Conservation (phyloP, 2,113 vertebrate species). For the Lamprologus callipterus region DNA sequence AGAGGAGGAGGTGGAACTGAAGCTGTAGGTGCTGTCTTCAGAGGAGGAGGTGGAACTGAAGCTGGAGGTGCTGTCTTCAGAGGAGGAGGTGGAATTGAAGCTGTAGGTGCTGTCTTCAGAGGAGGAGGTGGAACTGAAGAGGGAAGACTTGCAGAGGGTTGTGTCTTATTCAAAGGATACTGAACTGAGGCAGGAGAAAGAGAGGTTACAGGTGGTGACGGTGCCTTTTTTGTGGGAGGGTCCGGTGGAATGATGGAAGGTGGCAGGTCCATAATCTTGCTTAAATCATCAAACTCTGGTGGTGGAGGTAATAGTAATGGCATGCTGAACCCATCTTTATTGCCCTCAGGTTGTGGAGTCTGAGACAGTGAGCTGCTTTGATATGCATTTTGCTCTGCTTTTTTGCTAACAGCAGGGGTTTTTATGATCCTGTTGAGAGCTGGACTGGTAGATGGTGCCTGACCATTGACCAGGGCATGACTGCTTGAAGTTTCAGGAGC, state of each 20-base stretch:
- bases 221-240: slow-evolving; percentile 33
- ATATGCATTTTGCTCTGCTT: not conserved
- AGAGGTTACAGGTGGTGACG: not conserved
- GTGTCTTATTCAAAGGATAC: not conserved
- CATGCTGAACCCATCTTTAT: slow-evolving; percentile 39
- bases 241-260: slow-evolving; percentile 32
- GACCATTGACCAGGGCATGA: not conserved
- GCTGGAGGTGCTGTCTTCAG: accelerated
- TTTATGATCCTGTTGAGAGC: not conserved
- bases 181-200: not conserved
- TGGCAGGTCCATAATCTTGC: slow-evolving; percentile 22
- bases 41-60: not conserved
- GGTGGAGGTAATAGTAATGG: slow-evolving; percentile 82
- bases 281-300: slow-evolving; percentile 77
- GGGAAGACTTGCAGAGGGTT: not conserved
- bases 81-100: accelerated
- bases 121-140: not conserved
- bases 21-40: accelerated
- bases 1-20: not conserved
- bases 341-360: slow-evolving; percentile 17
- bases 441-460: not conserved
- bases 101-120: not conserved
- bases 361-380: not conserved
- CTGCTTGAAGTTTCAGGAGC: not conserved
- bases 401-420: not conserved